Evolutionary conservation across 2,797 vertebrate species (phyloP).

Genomic region (Crax fasciolata): DNA sequence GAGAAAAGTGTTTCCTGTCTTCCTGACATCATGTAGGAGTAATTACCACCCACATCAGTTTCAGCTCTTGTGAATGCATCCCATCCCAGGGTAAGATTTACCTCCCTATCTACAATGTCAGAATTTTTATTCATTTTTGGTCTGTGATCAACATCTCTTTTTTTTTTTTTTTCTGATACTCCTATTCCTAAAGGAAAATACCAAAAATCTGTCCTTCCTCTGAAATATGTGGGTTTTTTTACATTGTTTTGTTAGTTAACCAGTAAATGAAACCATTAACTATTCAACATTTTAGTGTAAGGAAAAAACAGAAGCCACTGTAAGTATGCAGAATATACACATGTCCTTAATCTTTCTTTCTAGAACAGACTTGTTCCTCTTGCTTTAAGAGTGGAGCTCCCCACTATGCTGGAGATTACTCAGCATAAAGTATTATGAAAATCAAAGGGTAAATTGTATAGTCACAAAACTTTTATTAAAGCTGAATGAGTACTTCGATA

Average conservation of each 20-base stretch:
- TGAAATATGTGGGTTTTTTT: not conserved
- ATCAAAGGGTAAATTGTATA: not conserved
- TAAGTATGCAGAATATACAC: not conserved
- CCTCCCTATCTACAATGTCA: not conserved
- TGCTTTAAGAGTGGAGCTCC: not conserved
- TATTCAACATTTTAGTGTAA: not conserved
- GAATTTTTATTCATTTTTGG: not conserved
- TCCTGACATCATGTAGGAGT: not conserved
- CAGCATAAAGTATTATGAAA: not conserved
- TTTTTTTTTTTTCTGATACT: not conserved
- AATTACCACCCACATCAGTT: conserved; percentile 32
- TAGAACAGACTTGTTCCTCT: not conserved
- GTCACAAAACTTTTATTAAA: not conserved
- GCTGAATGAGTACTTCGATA: not conserved
- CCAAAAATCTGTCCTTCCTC: not conserved
- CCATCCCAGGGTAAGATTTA: not conserved
- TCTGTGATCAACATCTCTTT: not conserved
- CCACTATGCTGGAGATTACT: not conserved
- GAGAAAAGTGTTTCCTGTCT: not conserved
- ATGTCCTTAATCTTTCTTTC: not conserved
- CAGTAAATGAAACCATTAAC: not conserved
- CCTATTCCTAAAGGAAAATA: not conserved
- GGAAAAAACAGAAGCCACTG: not conserved
- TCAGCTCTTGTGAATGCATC: not conserved
- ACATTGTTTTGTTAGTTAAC: not conserved